Conservation (phyloP, 2,113 vertebrate species). For the Bufo gargarizans region DNA sequence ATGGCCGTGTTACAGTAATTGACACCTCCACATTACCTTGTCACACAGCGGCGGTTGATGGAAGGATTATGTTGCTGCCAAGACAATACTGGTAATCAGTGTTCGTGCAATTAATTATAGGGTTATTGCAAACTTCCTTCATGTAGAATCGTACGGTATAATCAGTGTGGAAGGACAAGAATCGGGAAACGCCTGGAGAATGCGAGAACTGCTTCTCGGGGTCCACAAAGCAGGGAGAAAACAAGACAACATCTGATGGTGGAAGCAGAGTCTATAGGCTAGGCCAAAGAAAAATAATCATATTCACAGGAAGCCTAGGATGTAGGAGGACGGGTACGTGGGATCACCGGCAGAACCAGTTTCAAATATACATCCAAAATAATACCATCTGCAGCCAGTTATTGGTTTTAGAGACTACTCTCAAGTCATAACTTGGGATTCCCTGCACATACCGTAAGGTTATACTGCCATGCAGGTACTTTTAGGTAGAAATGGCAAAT, state of each 20-base stretch:
- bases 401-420: background rate
- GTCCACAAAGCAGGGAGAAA: no score
- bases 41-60: conserved; percentile 8
- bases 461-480: no score
- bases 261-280: background rate
- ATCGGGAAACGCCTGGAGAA: background rate
- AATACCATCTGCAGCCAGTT: background rate
- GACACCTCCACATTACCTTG: conserved; percentile 33
- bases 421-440: no score
- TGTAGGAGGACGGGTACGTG: no score
- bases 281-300: no score
- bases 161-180: background rate
- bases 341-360: no score
- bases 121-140: conserved; percentile 30
- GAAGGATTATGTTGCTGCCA: background rate
- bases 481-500: no score
- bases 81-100: background rate
- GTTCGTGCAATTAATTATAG: conserved; percentile 35
- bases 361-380: no score
- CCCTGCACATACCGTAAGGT: no score
- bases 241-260: background rate
- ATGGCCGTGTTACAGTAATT: background rate
- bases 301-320: no score
- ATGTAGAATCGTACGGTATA: background rate
- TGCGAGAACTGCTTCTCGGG: no score